phyloP scores from a whole-genome alignment of 2,113 vertebrate species.

The Sinocyclocheilus maitianheensis region DNA sequence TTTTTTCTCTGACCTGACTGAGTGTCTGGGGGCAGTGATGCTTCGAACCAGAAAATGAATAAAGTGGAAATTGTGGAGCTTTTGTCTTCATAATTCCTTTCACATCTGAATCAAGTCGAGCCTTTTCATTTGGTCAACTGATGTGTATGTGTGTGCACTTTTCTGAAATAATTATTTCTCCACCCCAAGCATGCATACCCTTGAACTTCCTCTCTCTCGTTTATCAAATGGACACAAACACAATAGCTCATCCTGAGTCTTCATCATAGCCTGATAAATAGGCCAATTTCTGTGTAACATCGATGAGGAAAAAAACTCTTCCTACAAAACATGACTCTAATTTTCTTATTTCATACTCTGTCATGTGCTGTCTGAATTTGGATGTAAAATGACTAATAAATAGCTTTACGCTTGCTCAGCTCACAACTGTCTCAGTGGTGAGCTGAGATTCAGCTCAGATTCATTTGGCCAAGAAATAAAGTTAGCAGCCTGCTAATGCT shows the following conservation, averaged over 20 bases:
- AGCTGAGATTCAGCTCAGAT: not conserved
- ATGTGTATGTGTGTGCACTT: not conserved
- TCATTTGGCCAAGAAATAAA: not conserved
- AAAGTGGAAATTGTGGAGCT: not conserved
- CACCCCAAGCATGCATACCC: not conserved
- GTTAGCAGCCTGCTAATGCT: not conserved
- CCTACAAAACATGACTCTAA: not conserved
- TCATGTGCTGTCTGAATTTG: not conserved
- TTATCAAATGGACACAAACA: conserved; percentile 30
- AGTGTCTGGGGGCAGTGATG: not conserved
- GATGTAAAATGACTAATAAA: not conserved
- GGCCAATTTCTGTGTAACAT: not conserved
- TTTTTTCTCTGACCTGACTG: not conserved
- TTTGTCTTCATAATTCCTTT: not conserved
- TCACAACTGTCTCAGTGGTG: not conserved
- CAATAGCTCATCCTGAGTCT: conserved; percentile 14
- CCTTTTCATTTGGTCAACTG: not conserved
- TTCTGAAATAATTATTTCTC: not conserved
- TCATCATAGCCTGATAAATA: conserved; percentile 1
- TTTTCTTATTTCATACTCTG: not conserved
- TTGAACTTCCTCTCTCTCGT: not conserved
- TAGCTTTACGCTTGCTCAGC: not conserved
- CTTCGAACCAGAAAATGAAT: not conserved
- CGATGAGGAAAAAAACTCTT: not conserved
- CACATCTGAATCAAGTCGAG: not conserved